Conservation (phyloP, 2,113 vertebrate genomes). For the Deroptyus accipitrinus region DNA sequence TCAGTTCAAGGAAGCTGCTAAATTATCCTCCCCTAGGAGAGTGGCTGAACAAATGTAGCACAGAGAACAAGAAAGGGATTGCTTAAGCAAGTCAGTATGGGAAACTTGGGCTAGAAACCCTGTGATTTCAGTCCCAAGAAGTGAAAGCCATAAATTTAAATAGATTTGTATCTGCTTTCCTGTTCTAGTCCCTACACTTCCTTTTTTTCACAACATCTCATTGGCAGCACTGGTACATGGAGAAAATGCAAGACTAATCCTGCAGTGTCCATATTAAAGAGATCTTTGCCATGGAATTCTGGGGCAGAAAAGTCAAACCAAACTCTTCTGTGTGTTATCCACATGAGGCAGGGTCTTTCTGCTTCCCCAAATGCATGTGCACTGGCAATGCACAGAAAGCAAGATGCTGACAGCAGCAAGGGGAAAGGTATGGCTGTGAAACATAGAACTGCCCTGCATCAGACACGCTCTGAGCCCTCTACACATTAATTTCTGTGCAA, state of each 20-base stretch:
- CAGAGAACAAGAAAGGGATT: neutral
- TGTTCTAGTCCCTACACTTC: neutral
- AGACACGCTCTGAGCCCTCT: neutral
- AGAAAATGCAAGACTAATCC: neutral
- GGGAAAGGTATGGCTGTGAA: neutral
- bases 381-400: neutral
- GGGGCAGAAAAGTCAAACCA: neutral
- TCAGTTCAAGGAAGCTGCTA: neutral
- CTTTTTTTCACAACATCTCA: neutral
- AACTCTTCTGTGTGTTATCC: rapidly evolving
- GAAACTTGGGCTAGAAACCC: neutral
- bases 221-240: neutral
- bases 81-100: neutral
- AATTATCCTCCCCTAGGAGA: neutral
- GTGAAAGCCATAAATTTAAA: neutral
- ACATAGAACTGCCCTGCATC: neutral
- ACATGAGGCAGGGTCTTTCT: neutral
- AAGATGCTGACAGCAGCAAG: neutral
- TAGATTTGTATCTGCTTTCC: neutral
- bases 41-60: neutral
- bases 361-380: neutral
- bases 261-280: neutral
- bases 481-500: neutral
- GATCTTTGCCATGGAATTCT: neutral
- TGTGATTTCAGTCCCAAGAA: neutral